A percentile compares a stretch with the other conserved stretches of the same genome.
Conservation (phyloP, 2,888 invertebrate species). For the Epsilonema sp. region DNA sequence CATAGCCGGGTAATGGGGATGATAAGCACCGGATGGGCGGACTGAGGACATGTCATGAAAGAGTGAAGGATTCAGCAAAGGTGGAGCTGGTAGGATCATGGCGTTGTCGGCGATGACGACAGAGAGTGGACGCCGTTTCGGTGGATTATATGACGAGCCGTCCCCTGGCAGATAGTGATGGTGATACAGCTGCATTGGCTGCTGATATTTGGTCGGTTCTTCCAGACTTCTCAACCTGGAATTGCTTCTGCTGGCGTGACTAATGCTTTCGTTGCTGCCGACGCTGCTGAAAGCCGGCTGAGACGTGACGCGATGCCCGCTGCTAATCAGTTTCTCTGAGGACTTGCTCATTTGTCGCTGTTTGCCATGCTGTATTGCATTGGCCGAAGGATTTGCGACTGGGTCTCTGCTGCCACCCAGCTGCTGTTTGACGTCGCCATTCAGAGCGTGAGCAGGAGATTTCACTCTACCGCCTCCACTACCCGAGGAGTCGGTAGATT, state of each 20-base stretch:
- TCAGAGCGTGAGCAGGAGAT: background rate
- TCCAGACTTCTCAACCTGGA: no score
- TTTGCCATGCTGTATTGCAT: no score
- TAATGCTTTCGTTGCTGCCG: no score
- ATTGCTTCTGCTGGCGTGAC: no score
- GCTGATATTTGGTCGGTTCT: background rate
- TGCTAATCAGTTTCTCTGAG: slow-evolving; percentile 3
- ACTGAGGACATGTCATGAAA: no score
- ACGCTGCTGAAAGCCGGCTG: no score
- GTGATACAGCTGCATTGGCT: no score
- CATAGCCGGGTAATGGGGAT: background rate
- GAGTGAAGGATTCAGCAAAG: background rate
- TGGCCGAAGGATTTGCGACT: no score
- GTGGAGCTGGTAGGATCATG: background rate
- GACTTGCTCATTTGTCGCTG: slow-evolving; percentile 5
- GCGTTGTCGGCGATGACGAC: background rate
- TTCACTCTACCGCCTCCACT: background rate
- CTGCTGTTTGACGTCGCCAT: background rate
- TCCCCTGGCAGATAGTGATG: background rate
- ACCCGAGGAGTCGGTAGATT: slow-evolving; percentile 1
- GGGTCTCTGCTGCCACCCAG: background rate
- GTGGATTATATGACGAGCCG: background rate
- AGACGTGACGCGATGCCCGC: background rate
- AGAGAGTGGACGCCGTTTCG: background rate
- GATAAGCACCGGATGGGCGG: background rate